Base-by-base conservation (phyloP, 2,113 vertebrate genomes). In the Malaclemys terrapin region DNA sequence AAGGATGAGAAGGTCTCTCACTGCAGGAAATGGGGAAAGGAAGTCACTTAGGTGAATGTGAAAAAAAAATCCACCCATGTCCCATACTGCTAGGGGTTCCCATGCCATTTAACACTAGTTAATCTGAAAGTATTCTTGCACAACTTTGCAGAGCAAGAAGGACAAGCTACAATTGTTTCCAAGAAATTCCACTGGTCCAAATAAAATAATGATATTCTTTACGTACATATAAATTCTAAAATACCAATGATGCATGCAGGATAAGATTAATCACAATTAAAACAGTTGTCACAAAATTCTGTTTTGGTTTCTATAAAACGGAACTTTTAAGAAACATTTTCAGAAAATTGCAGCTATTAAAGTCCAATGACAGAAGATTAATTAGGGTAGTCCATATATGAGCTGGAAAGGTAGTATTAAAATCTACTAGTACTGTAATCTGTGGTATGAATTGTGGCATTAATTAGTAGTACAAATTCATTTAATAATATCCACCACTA, bases 161-260 rank as follows among this genome's bases (percentile, higher is more conserved):
- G 50, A 59, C 1, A 56, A 65, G 83, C 80, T 90, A 84, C 8
- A 49, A 0, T 45, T 82, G 50, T 96, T 93, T 59, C 9, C 65
- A 82, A 54, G 45, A 84, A 90, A 78, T 81, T 90, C 38, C 22
- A 62, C 6, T 80, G 3, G 22, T 42, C 95, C 85, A 79, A 91
- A 12, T 82, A 85, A 93, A 84, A 4, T 84, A 91, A 87, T 82
- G 89, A 94, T 91, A 42, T 79, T 91, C 92, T 95, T 82, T 92
- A 47, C 89, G 31, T 57, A 87, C 2, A 56, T 31, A 89, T 8
- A 93, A 53, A 88, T 42, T 89, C 35, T 54, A 83, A 62, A 83
- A 93, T 6, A 81, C 45, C 53, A 54, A 29, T 54, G 22, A 53
- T 83, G 8, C 0, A 0, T 69, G 75, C 79, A 76, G 89, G 91